phyloP scores from a whole-genome alignment of 2,888 invertebrate species.

The Nematopogon swammerdamellus region DNA sequence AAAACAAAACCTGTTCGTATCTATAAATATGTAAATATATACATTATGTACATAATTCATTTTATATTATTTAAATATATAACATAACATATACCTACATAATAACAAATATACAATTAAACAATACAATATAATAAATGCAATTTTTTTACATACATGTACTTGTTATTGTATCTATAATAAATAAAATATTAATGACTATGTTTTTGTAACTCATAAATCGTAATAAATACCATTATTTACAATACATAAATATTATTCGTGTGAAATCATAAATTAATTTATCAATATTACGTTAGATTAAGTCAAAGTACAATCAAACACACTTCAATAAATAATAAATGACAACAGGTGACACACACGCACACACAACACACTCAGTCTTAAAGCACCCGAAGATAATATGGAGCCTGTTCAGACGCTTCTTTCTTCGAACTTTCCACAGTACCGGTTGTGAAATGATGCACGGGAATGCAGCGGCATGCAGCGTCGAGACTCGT shows the following conservation, averaged over 20 bases:
- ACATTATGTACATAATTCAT: conserved; percentile 16
- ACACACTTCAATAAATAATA: not conserved
- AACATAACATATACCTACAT: conserved; percentile 1
- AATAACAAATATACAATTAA: conserved; percentile 5
- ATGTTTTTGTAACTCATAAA: not conserved
- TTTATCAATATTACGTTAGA: not conserved
- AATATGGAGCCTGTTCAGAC: not conserved
- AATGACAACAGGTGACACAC: too few species aligned
- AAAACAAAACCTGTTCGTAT: conserved; percentile 2
- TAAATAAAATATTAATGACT: not conserved
- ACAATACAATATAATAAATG: conserved; percentile 23
- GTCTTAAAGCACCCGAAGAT: not conserved
- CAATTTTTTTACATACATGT: conserved; percentile 1
- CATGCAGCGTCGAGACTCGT: too few species aligned
- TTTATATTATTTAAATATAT: conserved; percentile 12
- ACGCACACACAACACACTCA: not conserved
- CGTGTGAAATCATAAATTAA: not conserved
- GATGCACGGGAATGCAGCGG: not conserved
- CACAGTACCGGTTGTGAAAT: not conserved
- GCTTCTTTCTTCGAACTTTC: not conserved
- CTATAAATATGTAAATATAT: conserved; percentile 4
- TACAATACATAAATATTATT: conserved; percentile 4
- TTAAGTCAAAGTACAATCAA: not conserved
- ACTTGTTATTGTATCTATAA: conserved; percentile 4
- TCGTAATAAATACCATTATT: conserved; percentile 1